Evolutionary conservation across 23 tunicate species (phyloP).

Genomic region (Styela plicata): DNA sequence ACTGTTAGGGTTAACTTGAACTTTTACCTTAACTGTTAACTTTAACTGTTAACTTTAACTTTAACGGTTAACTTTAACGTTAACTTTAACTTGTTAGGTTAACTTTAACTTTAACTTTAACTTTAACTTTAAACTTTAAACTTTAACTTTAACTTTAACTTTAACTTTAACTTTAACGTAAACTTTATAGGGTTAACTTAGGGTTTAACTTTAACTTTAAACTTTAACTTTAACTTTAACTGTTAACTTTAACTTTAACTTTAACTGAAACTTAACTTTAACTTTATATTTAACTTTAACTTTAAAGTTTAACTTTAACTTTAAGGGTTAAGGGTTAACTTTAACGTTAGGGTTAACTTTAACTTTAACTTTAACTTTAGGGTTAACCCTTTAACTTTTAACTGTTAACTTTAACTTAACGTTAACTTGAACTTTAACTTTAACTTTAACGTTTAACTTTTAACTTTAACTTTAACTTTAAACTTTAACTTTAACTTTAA

Average conservation of each 20-base stretch:
- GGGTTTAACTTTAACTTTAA: conserved; percentile 54
- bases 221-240: conserved; percentile 60
- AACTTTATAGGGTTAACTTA: conserved; percentile 60
- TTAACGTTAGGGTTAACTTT: conserved; percentile 44
- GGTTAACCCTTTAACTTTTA: conserved; percentile 50
- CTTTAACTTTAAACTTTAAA: conserved; percentile 40
- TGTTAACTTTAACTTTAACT: conserved; percentile 70
- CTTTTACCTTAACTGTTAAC: conserved; percentile 58
- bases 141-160: conserved; percentile 76
- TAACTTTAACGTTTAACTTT: too few species aligned
- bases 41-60: conserved; percentile 65
- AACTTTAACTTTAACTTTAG: conserved; percentile 39
- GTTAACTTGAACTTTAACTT: too few species aligned
- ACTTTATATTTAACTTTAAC: too few species aligned
- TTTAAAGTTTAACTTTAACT: too few species aligned
- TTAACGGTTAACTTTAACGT: conserved; percentile 61
- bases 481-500: too few species aligned
- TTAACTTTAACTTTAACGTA: conserved; percentile 73
- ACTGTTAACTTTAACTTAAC: too few species aligned
- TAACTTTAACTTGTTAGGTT: conserved; percentile 66
- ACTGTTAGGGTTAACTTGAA: conserved; percentile 21
- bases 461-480: too few species aligned
- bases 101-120: conserved; percentile 77
- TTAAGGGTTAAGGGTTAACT: conserved; percentile 42
- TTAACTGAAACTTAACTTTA: conserved; percentile 54